Base-by-base conservation (phyloP, 2,797 vertebrate species). In the Alauda arvensis region DNA sequence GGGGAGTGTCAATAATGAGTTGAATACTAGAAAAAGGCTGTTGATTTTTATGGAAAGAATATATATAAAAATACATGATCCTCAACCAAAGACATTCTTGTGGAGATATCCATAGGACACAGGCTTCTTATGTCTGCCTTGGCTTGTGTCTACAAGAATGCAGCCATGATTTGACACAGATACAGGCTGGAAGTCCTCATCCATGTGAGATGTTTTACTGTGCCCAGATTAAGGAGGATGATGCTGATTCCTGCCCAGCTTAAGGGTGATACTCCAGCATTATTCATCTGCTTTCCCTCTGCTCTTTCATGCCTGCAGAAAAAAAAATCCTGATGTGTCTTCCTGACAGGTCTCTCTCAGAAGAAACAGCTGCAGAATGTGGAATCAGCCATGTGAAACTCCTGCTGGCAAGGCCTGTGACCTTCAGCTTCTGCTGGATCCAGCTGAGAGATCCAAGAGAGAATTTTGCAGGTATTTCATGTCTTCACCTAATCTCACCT, bases 41-140 rank as follows among this genome's bases (percentile, higher is more conserved):
- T 79, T 90, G 75, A 66, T 88, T 93, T 89, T 92, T 69, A 33
- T 76, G 74, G 42, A 63, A 85, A 80, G 88, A 3, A 20, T 55
- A 17, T 72, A 18, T 85, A 62, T 82, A 37, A 85, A 88, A 77
- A 80, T 83, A 45, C 19, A 51, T 55, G 28, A 52, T 77, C 49
- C 45, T 89, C 57, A 71, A 34, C 16, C 23, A 42, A 42, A 84
- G 31, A 28, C 0, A 0, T 72, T 93, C 20, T 25, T 53, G 15
- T 78, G 61, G 53, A 46, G 79, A 9, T 57, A 56, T 28, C 42
- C 34, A 34, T 14, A 49, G 62, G n/a, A 49, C 75, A 63, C 88
- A 43, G 42, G 33, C 5, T 74, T 82, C 14, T 71, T 70, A 8
- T 19, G 18, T 65, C 72, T 83, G 39, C 43, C 52, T 55, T 77